phyloP scores from a whole-genome alignment of 1,140 invertebrate genomes.

The Sminthurides bifidus region DNA sequence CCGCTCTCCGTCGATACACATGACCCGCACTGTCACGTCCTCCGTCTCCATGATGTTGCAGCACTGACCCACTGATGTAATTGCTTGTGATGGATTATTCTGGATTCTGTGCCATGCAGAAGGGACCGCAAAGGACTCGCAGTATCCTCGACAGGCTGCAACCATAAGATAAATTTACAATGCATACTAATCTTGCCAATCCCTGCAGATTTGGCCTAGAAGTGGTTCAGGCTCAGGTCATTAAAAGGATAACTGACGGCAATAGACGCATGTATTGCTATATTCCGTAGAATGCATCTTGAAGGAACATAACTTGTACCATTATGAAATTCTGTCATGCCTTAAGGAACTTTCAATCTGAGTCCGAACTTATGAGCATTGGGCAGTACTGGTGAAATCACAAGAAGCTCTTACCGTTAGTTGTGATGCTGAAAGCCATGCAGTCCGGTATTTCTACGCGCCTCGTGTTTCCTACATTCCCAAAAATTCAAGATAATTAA shows the following conservation, averaged over 20 bases:
- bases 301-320: neutral
- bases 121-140: conserved; percentile 55
- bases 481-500: neutral
- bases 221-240: no score
- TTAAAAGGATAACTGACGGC: conserved; percentile 3
- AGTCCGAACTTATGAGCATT: neutral
- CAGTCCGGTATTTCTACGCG: conserved; percentile 68
- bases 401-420: conserved; percentile 41
- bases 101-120: conserved; percentile 46
- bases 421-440: conserved; percentile 67
- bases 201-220: no score
- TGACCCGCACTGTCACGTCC: conserved; percentile 31
- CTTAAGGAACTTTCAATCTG: neutral
- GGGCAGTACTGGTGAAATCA: neutral
- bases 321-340: neutral
- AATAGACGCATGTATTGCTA: neutral
- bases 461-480: conserved; percentile 55
- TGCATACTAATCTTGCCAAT: no score
- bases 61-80: conserved; percentile 75
- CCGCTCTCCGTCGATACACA: conserved; percentile 60
- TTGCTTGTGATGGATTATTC: conserved; percentile 50
- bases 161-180: no score
- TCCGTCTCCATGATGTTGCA: conserved; percentile 62
- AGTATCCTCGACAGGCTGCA: conserved; percentile 65
- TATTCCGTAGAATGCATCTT: neutral